These are phyloP conservation scores for Pristionchus maxplancki DNA, from an alignment of 2,888 invertebrate species.

Conservation along the genomic window DNA sequence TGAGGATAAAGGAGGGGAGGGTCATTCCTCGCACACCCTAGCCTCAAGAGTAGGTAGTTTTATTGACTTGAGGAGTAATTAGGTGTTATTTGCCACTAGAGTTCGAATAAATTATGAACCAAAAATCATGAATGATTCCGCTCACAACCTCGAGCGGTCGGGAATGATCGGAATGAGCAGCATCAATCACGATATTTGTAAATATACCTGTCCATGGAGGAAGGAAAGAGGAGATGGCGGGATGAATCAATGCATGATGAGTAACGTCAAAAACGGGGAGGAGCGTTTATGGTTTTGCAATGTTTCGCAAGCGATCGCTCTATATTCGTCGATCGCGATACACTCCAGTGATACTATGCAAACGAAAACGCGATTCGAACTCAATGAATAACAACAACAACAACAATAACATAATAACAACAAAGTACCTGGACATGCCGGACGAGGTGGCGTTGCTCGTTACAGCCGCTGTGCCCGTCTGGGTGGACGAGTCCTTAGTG, in stretches of 20 bases:
- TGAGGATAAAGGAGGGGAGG: too few species aligned
- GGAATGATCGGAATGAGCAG: too few species aligned
- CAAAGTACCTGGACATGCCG: background rate
- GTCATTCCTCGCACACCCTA: too few species aligned
- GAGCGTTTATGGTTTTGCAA: background rate
- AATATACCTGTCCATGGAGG: background rate
- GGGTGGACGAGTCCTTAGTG: background rate
- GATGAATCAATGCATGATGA: background rate
- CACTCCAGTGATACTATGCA: too few species aligned
- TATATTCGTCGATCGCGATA: background rate
- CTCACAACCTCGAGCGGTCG: too few species aligned
- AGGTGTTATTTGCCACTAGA: too few species aligned
- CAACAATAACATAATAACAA: background rate
- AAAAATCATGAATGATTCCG: too few species aligned
- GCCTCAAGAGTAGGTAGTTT: too few species aligned
- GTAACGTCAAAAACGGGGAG: background rate
- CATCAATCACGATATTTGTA: too few species aligned
- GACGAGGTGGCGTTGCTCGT: background rate
- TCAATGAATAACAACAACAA: background rate
- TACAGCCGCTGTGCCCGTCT: background rate
- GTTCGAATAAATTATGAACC: too few species aligned
- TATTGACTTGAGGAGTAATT: too few species aligned
- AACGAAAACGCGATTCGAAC: too few species aligned
- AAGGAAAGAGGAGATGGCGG: background rate
- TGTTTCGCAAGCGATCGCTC: slow-evolving; percentile 5